Evolutionary conservation across 2,888 invertebrate genomes (phyloP).

Genomic region (Luffia ferchaultella): DNA sequence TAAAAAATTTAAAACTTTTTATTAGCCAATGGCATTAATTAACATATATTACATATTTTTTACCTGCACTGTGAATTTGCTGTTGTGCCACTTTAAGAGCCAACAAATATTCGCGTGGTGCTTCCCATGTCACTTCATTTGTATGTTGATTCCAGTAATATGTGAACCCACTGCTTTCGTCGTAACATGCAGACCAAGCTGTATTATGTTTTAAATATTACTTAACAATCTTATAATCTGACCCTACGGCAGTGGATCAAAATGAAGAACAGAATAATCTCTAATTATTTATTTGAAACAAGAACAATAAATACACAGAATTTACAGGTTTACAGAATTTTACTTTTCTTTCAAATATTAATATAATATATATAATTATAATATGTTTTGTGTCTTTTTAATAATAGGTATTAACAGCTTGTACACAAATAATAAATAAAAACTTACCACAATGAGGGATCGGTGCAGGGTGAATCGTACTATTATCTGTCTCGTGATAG

Average conservation of each 20-base stretch:
- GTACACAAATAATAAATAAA: too few species aligned
- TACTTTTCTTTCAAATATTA: neutral
- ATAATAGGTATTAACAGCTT: too few species aligned
- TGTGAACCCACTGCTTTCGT: constrained; percentile 65
- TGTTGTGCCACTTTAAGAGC: constrained; percentile 53
- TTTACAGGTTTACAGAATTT: neutral
- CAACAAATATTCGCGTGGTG: constrained; percentile 58
- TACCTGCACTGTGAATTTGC: constrained; percentile 40
- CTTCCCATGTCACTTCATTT: constrained; percentile 70
- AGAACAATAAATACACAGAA: neutral
- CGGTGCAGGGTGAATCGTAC: constrained; percentile 41
- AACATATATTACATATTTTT: too few species aligned
- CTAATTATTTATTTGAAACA: neutral
- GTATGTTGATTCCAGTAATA: constrained; percentile 70
- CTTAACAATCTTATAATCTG: neutral
- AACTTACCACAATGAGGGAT: constrained; percentile 54
- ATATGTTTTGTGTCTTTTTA: too few species aligned
- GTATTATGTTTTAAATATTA: constrained; percentile 12
- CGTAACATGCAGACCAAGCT: constrained; percentile 70
- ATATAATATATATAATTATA: neutral
- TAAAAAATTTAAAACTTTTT: too few species aligned
- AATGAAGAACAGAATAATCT: too few species aligned
- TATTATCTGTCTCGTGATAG: neutral
- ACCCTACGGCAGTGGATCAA: neutral
- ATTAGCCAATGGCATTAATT: too few species aligned